These are phyloP conservation scores for Axis porcinus DNA, from an alignment of 2,113 vertebrate genomes.

Conservation along the genomic window DNA sequence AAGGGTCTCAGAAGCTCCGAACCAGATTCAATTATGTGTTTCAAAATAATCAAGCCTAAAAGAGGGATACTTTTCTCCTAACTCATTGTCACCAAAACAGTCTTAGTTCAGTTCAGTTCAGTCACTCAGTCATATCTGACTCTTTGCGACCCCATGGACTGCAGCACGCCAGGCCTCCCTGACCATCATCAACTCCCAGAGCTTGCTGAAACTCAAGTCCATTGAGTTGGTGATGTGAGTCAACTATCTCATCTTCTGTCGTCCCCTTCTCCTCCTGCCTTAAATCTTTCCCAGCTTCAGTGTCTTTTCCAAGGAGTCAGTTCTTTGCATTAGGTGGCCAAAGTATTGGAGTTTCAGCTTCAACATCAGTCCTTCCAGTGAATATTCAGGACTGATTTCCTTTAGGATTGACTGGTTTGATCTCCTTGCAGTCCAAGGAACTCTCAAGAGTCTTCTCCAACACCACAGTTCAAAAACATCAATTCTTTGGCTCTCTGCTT, in stretches of 20 bases:
- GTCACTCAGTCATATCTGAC: neutral
- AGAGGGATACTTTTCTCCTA: neutral
- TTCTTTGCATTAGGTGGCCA: fast-evolving
- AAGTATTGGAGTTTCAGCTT: neutral
- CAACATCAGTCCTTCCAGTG: neutral
- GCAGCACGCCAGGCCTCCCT: neutral
- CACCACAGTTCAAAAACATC: neutral
- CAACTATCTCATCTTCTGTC: neutral
- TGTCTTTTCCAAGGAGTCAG: neutral
- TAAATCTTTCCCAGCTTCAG: neutral
- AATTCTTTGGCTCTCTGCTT: neutral
- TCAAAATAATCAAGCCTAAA: neutral
- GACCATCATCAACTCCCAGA: neutral
- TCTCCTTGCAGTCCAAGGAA: neutral
- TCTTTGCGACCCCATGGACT: neutral
- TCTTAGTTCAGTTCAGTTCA: too few relatives aligned
- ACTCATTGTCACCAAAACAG: neutral
- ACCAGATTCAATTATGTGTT: neutral
- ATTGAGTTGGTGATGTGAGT: neutral
- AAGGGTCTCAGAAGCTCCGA: neutral
- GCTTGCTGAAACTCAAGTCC: neutral
- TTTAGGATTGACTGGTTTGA: neutral
- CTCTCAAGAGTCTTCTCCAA: neutral
- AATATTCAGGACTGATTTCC: neutral
- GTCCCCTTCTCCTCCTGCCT: neutral